A percentile compares a stretch with the other conserved stretches of the same genome.
phyloP scores from a whole-genome alignment of 2,888 invertebrate species.

The Nemoura dubitans region DNA sequence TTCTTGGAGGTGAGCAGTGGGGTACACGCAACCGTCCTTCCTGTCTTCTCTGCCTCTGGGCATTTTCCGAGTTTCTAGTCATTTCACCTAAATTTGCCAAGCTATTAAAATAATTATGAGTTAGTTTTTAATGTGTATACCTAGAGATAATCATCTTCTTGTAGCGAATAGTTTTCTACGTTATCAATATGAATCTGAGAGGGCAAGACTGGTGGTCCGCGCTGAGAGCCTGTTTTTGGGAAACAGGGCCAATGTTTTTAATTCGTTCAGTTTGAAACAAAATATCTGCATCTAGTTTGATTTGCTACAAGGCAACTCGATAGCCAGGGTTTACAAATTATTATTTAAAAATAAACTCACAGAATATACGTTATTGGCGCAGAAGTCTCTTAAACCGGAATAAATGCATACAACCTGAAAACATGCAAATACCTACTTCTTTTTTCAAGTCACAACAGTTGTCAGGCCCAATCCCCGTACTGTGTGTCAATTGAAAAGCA shows the following conservation, averaged over 20 bases:
- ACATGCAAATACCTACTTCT: background rate
- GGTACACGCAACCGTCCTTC: too few species aligned
- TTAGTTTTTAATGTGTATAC: too few species aligned
- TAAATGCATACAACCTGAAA: too few species aligned
- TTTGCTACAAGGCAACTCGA: background rate
- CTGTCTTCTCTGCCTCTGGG: too few species aligned
- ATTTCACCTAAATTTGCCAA: too few species aligned
- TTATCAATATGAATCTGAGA: background rate
- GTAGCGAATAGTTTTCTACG: too few species aligned
- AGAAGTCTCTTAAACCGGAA: background rate
- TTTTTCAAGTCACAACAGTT: background rate
- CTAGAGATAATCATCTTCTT: too few species aligned
- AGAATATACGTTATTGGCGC: background rate
- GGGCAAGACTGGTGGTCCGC: background rate
- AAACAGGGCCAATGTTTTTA: background rate
- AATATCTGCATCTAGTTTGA: background rate
- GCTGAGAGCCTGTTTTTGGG: background rate
- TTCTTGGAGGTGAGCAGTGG: constrained; percentile 37
- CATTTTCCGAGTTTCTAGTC: too few species aligned
- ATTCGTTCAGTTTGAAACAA: background rate
- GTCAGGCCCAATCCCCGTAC: background rate
- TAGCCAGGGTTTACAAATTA: background rate
- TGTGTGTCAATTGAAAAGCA: background rate
- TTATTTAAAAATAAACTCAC: background rate
- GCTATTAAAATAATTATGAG: too few species aligned